A percentile compares a stretch with the other conserved stretches of the same genome.
These are phyloP conservation scores for Passerina amoena DNA, from an alignment of 2,113 vertebrate genomes.

Conservation along the genomic window DNA sequence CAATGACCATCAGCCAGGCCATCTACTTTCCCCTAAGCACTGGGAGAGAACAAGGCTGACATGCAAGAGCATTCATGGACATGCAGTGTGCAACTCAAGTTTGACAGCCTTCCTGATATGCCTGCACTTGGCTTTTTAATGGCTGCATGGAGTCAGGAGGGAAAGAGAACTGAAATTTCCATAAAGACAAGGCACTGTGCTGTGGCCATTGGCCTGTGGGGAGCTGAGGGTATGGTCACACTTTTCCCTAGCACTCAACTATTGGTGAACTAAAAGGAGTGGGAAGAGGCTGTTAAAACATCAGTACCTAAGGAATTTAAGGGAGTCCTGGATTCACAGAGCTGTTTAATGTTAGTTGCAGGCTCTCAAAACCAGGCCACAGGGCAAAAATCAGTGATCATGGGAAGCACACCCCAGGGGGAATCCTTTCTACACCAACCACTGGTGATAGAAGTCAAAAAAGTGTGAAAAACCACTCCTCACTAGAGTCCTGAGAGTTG, in stretches of 20 bases:
- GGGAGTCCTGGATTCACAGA: background rate
- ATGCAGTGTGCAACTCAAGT: background rate
- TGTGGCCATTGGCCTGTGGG: background rate
- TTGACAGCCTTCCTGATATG: background rate
- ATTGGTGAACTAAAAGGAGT: background rate
- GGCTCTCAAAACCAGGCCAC: background rate
- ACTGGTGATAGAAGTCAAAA: background rate
- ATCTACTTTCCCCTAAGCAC: background rate
- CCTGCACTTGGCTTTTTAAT: background rate
- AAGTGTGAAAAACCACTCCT: background rate
- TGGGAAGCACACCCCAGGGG: fast-evolving
- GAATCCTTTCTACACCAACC: background rate
- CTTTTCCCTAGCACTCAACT: background rate
- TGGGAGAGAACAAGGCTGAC: background rate
- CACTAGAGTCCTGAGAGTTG: background rate
- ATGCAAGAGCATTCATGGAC: background rate
- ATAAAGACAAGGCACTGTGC: background rate
- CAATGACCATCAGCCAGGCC: background rate
- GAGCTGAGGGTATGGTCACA: background rate
- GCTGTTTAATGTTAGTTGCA: background rate
- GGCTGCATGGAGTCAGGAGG: background rate
- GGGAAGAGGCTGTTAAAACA: background rate
- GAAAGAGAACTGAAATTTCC: background rate
- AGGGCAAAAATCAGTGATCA: background rate
- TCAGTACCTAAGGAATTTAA: fast-evolving